Percentiles rank a stretch among this genome's conserved stretches.
Evolutionary conservation across 2,797 vertebrate species (phyloP).

Genomic region (Bradypodion ventrale): DNA sequence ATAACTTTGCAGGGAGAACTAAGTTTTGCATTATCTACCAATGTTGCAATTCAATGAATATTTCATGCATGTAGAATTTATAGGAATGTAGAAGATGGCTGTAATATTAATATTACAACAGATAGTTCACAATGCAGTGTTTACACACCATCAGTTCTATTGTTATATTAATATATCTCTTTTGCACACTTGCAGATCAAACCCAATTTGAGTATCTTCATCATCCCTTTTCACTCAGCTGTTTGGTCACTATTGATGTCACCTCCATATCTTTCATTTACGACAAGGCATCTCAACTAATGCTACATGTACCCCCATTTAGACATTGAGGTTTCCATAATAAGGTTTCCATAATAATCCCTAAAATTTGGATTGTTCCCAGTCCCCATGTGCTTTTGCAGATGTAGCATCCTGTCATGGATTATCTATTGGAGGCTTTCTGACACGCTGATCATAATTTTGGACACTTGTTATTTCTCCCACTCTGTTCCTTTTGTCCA

Average conservation of each 20-base stretch:
- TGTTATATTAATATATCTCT: neutral
- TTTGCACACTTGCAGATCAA: neutral
- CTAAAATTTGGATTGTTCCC: too few relatives aligned
- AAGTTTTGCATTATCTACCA: neutral
- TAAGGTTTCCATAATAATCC: too few relatives aligned
- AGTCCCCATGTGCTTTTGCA: too few relatives aligned
- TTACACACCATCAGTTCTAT: neutral
- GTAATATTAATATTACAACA: neutral
- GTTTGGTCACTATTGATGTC: neutral
- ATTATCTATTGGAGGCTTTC: too few relatives aligned
- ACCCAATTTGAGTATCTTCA: neutral
- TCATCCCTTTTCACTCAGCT: neutral
- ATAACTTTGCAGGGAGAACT: neutral
- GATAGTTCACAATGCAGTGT: neutral
- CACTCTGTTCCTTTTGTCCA: too few relatives aligned
- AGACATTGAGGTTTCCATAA: too few relatives aligned
- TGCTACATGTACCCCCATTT: too few relatives aligned
- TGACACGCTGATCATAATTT: too few relatives aligned
- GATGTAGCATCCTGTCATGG: too few relatives aligned
- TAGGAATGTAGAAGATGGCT: neutral
- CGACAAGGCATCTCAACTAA: too few relatives aligned
- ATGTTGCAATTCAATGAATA: neutral
- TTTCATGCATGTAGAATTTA: neutral
- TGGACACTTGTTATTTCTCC: too few relatives aligned
- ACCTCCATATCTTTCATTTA: too few relatives aligned